Conservation (phyloP, 2,797 vertebrate genomes). For the Nyctibius grandis region DNA sequence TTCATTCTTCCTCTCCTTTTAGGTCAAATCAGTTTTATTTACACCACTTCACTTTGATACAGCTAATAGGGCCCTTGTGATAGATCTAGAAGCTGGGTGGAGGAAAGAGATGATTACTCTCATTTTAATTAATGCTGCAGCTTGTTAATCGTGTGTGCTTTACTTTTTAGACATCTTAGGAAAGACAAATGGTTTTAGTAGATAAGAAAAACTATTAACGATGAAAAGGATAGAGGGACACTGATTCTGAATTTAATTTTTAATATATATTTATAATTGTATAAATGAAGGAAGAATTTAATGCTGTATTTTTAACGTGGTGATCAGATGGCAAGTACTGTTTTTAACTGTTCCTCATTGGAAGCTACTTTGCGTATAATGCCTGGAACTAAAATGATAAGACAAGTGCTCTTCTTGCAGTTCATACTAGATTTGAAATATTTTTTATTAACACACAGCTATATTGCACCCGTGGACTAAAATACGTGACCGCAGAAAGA, state of each 20-base stretch:
- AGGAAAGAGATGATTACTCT: conserved; percentile 37
- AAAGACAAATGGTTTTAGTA: conserved; percentile 67
- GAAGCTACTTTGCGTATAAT: not conserved
- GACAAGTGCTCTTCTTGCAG: not conserved
- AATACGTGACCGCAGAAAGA: not conserved
- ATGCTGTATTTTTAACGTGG: not conserved
- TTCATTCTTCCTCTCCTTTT: not conserved
- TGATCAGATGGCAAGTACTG: conserved; percentile 11
- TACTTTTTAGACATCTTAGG: conserved; percentile 55
- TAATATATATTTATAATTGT: conserved; percentile 34
- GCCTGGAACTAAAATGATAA: not conserved
- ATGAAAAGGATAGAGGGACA: conserved; percentile 41
- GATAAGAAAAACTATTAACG: conserved; percentile 64
- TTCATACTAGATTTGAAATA: not conserved
- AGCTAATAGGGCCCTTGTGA: conserved; percentile 19
- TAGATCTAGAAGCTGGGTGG: conserved; percentile 35
- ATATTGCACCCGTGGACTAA: not conserved
- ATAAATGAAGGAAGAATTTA: conserved; percentile 23
- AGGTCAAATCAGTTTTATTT: conserved; percentile 36
- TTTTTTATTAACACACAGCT: not conserved
- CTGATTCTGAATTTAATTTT: conserved; percentile 59
- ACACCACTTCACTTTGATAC: conserved; percentile 29
- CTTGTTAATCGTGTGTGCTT: conserved; percentile 53
- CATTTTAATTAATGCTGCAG: conserved; percentile 65
- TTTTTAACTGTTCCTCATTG: not conserved